Conservation (phyloP, 2,113 vertebrate genomes). For the Aleadryas rufinucha region DNA sequence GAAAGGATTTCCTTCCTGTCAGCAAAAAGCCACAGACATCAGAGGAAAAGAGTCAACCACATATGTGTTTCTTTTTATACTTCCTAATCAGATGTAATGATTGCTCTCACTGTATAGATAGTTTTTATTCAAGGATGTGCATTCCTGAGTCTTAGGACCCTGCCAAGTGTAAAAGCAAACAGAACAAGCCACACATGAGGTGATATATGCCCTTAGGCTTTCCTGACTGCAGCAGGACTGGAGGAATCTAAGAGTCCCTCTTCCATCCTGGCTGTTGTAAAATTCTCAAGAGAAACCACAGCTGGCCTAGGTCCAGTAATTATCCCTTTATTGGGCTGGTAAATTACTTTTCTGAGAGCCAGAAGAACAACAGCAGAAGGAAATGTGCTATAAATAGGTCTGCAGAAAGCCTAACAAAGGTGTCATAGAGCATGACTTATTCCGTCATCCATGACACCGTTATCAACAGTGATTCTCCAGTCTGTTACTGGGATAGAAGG, state of each 20-base stretch:
- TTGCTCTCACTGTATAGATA: constrained; percentile 47
- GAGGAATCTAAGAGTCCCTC: background rate
- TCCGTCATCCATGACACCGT: background rate
- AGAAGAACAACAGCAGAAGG: background rate
- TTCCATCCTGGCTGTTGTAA: background rate
- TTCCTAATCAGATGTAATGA: constrained; percentile 64
- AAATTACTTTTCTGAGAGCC: background rate
- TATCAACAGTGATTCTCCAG: background rate
- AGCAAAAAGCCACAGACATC: constrained; percentile 59
- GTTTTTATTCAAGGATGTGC: constrained; percentile 39
- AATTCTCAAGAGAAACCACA: constrained; percentile 31
- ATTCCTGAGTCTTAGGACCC: constrained; percentile 33
- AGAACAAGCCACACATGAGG: constrained; percentile 25
- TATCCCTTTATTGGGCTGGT: background rate
- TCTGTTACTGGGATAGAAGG: background rate
- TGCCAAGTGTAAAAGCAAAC: constrained; percentile 61
- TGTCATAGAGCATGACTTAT: background rate
- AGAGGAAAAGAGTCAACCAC: constrained; percentile 43
- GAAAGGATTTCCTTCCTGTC: constrained; percentile 62
- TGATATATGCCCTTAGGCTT: constrained; percentile 29
- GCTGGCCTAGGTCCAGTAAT: constrained; percentile 7
- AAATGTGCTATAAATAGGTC: background rate
- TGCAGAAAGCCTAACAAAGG: constrained; percentile 1
- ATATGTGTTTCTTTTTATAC: constrained; percentile 51
- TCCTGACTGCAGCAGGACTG: constrained; percentile 1